Evolutionary conservation across 2,888 invertebrate species (phyloP), one percentile per base, ranked within the genome.

Genomic region (Ennomos quercinarius): DNA sequence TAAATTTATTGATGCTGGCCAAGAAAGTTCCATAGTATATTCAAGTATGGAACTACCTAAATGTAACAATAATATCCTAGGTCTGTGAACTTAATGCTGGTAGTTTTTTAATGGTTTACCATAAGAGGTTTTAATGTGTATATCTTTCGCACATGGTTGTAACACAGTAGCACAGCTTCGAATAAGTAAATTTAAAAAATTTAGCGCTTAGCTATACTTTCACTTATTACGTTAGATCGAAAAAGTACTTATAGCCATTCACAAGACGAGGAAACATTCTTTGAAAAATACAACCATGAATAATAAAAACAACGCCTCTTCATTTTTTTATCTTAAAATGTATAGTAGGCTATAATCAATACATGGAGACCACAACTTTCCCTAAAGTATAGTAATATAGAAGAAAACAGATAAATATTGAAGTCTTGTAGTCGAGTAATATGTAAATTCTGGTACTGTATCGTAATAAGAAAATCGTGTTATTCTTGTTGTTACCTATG

Each of bases 301-400:
- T 10, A 9, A 42, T 34, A 43, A 44, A 42, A 46, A 42, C 12
- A 27, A 47, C 42, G 38, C 42, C 34, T 52, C 39, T 36, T 11
- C 44, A 39, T 8, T 35, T 13, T 27, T 40, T 37, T 46, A 57
- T 48, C 48, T 34, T 39, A 17, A 51, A 52, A 58, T 36, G 52
- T 52, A 42, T 39, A 57, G 41, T 47, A 27, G 46, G 10, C 52
- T 41, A 54, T 59, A 54, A 58, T 44, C 53, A 40, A 53, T 58
- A 42, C 12, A 13, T 49, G 8, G 34, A 45, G n/a, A 43, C 47
- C 45, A 60, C 50, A 61, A 56, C 60, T 61, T 61, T 61, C 60
- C 34, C 53, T 36, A 42, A 46, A 55, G 36, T 17, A 12, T 40
- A 47, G 50, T 51, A 39, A 53, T 53, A 8, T 48, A 34, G 40